Conservation (phyloP, 2,888 invertebrate species). For the Marronus borbonicus region DNA sequence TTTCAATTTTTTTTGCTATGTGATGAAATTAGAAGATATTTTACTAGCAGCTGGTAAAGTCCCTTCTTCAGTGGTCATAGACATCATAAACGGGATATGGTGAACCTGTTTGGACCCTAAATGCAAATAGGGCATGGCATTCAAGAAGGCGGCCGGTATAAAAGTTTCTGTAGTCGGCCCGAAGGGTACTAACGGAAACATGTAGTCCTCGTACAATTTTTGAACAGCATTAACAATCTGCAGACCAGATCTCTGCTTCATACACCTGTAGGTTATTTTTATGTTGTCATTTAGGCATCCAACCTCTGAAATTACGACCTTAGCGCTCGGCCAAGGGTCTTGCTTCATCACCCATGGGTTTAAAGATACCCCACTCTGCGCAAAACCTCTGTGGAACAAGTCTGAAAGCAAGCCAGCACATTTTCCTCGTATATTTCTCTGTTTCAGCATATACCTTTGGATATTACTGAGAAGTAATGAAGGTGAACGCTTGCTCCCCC, state of each 20-base stretch:
- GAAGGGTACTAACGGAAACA: slow-evolving; percentile 77
- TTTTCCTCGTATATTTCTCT: neutral
- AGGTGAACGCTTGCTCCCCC: slow-evolving; percentile 82
- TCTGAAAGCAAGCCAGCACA: slow-evolving; percentile 62
- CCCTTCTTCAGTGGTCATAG: slow-evolving; percentile 79
- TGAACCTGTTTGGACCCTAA: slow-evolving; percentile 74
- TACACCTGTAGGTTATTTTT: slow-evolving; percentile 73
- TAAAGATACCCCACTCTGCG: slow-evolving; percentile 79
- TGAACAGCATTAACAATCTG: slow-evolving; percentile 72
- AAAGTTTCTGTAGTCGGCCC: slow-evolving; percentile 77
- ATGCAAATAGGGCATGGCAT: slow-evolving; percentile 75
- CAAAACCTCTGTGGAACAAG: slow-evolving; percentile 74
- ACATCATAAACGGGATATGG: slow-evolving; percentile 78
- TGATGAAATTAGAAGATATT: neutral
- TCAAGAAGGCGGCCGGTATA: slow-evolving; percentile 71
- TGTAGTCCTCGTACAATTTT: slow-evolving; percentile 4
- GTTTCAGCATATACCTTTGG: slow-evolving; percentile 45
- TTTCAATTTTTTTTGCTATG: neutral
- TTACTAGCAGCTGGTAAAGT: slow-evolving; percentile 75
- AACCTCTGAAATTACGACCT: slow-evolving; percentile 73
- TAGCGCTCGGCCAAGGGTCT: slow-evolving; percentile 74
- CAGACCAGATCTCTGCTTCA: slow-evolving; percentile 74
- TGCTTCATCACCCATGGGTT: slow-evolving; percentile 72
- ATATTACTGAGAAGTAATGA: slow-evolving; percentile 74
- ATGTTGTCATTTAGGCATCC: slow-evolving; percentile 75